Conservation (phyloP, 1,140 invertebrate genomes). For the Steinernema feltiae region DNA sequence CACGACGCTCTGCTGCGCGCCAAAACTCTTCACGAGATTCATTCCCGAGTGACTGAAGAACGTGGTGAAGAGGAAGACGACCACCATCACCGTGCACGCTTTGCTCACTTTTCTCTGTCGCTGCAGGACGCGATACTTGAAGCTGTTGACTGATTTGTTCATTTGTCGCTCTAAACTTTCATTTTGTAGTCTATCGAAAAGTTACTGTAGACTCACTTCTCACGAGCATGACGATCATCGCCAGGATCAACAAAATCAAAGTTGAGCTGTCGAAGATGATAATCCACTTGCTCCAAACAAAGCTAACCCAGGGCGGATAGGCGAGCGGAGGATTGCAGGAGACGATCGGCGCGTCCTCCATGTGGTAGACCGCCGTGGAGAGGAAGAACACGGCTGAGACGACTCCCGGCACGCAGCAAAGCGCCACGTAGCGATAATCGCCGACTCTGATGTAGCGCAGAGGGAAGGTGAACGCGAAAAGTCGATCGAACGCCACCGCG, state of each 20-base stretch:
- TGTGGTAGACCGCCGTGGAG: background rate
- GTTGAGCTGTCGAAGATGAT: background rate
- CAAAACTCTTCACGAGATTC: background rate
- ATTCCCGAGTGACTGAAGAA: background rate
- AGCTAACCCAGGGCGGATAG: background rate
- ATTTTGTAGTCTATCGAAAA: too few species aligned
- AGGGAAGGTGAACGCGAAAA: background rate
- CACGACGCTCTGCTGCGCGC: background rate
- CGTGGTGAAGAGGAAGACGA: background rate
- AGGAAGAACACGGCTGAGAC: background rate
- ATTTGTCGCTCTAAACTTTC: background rate
- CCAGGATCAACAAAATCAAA: background rate
- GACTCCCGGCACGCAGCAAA: background rate
- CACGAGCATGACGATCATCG: background rate
- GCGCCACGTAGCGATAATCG: background rate
- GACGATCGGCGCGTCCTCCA: background rate
- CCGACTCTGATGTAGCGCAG: background rate
- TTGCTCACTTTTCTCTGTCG: background rate
- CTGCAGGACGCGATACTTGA: background rate
- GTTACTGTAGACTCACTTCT: conserved; percentile 6
- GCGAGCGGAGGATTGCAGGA: background rate
- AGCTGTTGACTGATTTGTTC: background rate
- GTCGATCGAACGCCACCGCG: background rate
- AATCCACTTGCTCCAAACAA: background rate
- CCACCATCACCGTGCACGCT: background rate